These are phyloP conservation scores for Tetraodon nigroviridis DNA, from an alignment of 2,113 vertebrate genomes.

Conservation along the genomic window DNA sequence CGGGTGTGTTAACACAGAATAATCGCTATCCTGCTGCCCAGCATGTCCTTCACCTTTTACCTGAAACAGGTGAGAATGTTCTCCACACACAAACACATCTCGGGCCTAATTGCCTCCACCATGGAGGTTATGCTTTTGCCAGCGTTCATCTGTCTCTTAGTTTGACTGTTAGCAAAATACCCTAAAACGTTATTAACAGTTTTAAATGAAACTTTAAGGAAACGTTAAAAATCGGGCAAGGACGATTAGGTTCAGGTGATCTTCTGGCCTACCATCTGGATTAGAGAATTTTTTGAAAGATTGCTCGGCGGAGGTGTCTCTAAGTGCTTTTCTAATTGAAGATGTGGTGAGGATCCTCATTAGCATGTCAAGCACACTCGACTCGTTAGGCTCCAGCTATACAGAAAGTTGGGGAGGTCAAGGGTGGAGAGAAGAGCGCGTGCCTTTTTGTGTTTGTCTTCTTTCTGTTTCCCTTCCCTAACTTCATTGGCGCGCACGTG, in stretches of 20 bases:
- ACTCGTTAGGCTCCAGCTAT: slow-evolving; percentile 39
- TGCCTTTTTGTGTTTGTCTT: slow-evolving; percentile 14
- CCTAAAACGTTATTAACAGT: too few species aligned
- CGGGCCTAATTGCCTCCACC: too few species aligned
- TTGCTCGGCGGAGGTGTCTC: slow-evolving; percentile 3
- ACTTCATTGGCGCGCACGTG: background rate
- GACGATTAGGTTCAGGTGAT: too few species aligned
- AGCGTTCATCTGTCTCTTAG: too few species aligned
- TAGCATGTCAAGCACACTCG: slow-evolving; percentile 55
- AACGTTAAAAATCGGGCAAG: too few species aligned
- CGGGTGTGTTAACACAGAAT: slow-evolving; percentile 24
- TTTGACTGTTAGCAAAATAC: too few species aligned
- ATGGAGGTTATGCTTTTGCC: too few species aligned
- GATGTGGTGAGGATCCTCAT: slow-evolving; percentile 46
- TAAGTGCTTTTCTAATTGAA: slow-evolving; percentile 44
- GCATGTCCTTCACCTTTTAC: slow-evolving; percentile 34
- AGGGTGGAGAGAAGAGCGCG: slow-evolving; percentile 32
- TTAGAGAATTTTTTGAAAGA: too few species aligned
- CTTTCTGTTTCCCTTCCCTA: background rate
- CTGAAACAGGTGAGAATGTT: slow-evolving; percentile 39
- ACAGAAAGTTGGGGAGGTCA: slow-evolving; percentile 52
- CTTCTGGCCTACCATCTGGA: too few species aligned
- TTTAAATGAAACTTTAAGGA: too few species aligned
- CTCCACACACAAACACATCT: background rate
- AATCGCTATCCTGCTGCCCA: slow-evolving; percentile 36